Conservation (phyloP, 2,113 vertebrate genomes). For the Indicator maculatus region DNA sequence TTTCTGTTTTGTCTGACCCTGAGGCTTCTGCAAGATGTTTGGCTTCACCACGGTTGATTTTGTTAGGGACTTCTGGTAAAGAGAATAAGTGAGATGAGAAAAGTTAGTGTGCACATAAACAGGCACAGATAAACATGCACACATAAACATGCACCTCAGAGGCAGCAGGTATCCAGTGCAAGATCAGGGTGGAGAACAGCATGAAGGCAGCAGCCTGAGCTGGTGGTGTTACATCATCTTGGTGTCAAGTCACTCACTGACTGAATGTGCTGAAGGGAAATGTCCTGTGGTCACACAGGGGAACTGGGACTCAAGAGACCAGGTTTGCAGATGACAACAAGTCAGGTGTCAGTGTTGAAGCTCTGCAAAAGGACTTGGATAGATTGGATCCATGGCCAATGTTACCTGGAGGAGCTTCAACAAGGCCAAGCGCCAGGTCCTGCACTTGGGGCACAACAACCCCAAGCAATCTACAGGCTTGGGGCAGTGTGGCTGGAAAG, state of each 20-base stretch:
- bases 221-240: no score
- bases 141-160: neutral
- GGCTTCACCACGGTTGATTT: slow-evolving; percentile 70
- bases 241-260: neutral
- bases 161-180: neutral
- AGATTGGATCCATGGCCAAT: no score
- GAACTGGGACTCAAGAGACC: neutral
- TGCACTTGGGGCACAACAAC: no score
- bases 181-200: neutral
- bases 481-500: no score
- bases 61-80: slow-evolving; percentile 70
- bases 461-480: no score
- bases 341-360: no score
- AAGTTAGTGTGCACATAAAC: neutral
- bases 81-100: neutral
- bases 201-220: no score
- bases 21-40: slow-evolving; percentile 62
- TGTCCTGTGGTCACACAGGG: accelerated
- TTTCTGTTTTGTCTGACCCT: slow-evolving; percentile 65
- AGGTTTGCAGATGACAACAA: no score
- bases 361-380: no score
- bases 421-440: no score
- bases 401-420: no score
- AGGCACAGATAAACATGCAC: no score
- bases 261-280: neutral